Evolutionary conservation across 64 coral and sea anemone species (phyloP).

Genomic region (Hydrozoanthus tunicans): DNA sequence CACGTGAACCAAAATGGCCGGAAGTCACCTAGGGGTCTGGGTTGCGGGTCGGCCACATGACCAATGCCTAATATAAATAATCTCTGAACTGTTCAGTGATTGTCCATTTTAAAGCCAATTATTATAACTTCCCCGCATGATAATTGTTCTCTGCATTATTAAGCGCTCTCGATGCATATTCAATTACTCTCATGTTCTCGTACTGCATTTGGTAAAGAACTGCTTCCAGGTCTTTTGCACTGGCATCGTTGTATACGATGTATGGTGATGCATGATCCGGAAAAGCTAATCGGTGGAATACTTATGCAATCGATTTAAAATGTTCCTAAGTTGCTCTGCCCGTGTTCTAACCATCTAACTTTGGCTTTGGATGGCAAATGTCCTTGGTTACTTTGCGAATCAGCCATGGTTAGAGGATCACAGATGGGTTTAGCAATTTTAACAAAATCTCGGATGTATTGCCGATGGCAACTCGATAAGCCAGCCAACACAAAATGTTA

Average conservation of each 20-base stretch:
- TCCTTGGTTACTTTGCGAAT: no score
- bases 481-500: conserved; percentile 65
- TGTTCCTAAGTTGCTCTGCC: no score
- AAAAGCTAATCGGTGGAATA: conserved; percentile 35
- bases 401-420: neutral
- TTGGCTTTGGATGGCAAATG: no score
- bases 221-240: conserved; percentile 31
- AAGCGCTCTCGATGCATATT: conserved; percentile 31
- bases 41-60: no score
- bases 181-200: conserved; percentile 24
- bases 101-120: no score
- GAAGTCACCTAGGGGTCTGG: no score
- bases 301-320: neutral
- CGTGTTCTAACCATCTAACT: no score
- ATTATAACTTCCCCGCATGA: no score
- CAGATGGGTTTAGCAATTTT: conserved; percentile 1
- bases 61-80: no score
- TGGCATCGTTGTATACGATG: conserved; percentile 46
- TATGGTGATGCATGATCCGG: conserved; percentile 34
- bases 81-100: no score
- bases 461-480: conserved; percentile 39
- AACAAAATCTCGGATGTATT: neutral
- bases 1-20: no score
- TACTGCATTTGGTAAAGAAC: conserved; percentile 55
- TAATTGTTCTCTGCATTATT: no score